A percentile compares a stretch with the other conserved stretches of the same genome.
Conservation (phyloP, 1,140 invertebrate genomes). For the Drosophila sproati region DNA sequence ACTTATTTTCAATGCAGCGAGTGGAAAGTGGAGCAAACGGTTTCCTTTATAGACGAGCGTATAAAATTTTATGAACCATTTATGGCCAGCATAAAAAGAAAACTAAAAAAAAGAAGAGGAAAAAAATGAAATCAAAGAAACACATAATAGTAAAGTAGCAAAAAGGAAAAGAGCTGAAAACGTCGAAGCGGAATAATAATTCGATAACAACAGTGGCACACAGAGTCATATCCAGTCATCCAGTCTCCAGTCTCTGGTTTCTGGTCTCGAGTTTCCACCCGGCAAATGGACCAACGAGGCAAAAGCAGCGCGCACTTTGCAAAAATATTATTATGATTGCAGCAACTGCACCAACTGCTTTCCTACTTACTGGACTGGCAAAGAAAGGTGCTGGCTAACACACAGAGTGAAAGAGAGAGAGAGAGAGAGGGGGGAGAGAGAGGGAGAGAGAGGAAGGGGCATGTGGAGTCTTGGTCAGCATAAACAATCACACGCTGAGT, state of each 20-base stretch:
- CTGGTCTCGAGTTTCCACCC: no score
- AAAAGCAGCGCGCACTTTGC: slow-evolving; percentile 23
- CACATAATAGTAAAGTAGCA: slow-evolving; percentile 64
- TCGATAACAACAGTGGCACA: slow-evolving; percentile 52
- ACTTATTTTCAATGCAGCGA: slow-evolving; percentile 48
- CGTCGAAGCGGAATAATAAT: slow-evolving; percentile 63
- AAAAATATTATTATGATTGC: slow-evolving; percentile 67
- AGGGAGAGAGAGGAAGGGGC: not conserved
- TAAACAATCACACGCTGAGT: slow-evolving; percentile 65
- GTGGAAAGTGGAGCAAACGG: slow-evolving; percentile 57
- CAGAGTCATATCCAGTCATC: slow-evolving; percentile 24
- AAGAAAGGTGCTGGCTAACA: not conserved
- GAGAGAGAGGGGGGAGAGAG: not conserved
- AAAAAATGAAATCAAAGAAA: slow-evolving; percentile 52
- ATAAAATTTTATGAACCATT: slow-evolving; percentile 70
- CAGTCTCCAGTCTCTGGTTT: slow-evolving; percentile 8
- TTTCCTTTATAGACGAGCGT: slow-evolving; percentile 63
- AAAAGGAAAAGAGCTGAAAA: slow-evolving; percentile 55
- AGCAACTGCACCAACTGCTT: slow-evolving; percentile 31
- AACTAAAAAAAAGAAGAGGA: slow-evolving; percentile 14
- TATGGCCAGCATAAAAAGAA: slow-evolving; percentile 51
- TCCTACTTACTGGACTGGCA: not conserved
- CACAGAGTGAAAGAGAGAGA: not conserved
- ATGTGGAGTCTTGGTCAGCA: slow-evolving; percentile 32
- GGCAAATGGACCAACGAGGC: slow-evolving; percentile 26